Evolutionary conservation across 2,888 invertebrate genomes (phyloP).

Genomic region (Caenorhabditis virilis): DNA sequence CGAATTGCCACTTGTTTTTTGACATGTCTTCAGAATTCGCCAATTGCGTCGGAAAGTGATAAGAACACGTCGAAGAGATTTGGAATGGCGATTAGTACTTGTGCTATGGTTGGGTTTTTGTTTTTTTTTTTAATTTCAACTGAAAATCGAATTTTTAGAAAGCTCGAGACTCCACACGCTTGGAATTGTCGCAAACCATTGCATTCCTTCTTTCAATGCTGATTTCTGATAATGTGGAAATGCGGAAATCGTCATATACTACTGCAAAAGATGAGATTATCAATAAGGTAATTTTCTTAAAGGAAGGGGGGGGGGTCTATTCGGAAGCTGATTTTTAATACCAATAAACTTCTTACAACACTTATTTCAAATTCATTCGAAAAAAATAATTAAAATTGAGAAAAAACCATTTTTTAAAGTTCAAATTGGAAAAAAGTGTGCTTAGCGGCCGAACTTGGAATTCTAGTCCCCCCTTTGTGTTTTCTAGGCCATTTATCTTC

Average conservation of each 20-base stretch:
- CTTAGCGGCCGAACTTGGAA: too few relatives aligned
- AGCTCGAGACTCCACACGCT: constrained; percentile 22
- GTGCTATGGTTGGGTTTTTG: neutral
- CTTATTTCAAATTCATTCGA: too few relatives aligned
- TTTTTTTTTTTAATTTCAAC: neutral
- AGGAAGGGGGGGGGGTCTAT: too few relatives aligned
- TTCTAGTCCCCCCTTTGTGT: too few relatives aligned
- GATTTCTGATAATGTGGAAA: constrained; percentile 1
- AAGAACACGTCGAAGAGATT: neutral
- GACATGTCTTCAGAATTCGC: constrained; percentile 6
- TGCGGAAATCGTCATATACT: neutral
- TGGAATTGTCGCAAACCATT: constrained; percentile 19
- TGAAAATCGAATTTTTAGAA: constrained; percentile 3
- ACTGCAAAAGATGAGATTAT: constrained; percentile 1
- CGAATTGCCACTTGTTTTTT: constrained; percentile 45
- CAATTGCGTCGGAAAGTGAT: neutral
- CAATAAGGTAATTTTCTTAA: constrained; percentile 7
- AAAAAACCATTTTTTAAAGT: too few relatives aligned
- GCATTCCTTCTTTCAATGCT: constrained; percentile 13
- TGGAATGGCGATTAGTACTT: constrained; percentile 5
- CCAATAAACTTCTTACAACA: too few relatives aligned
- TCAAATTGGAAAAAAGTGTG: too few relatives aligned
- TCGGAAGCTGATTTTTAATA: too few relatives aligned
- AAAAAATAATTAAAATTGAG: too few relatives aligned
- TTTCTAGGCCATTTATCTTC: too few relatives aligned